Percentiles rank a stretch among this genome's conserved stretches.
These are phyloP conservation scores for Leptinotarsa defecta DNA, from an alignment of 1,140 invertebrate species.

Conservation along the genomic window DNA sequence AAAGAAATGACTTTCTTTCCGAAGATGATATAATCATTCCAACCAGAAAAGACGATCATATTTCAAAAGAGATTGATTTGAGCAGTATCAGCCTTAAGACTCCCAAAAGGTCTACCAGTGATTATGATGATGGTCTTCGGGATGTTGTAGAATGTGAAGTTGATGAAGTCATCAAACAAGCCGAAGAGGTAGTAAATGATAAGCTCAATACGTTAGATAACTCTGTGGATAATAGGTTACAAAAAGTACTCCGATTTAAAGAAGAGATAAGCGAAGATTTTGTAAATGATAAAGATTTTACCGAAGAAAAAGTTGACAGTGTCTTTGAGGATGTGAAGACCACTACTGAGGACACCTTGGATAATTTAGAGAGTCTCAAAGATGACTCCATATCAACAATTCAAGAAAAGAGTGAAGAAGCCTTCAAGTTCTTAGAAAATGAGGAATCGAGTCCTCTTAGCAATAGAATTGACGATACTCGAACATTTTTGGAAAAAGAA, in stretches of 20 bases:
- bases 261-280: not conserved
- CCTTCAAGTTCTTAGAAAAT: conserved; percentile 53
- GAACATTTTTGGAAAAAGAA: conserved; percentile 37
- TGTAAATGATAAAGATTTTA: conserved; percentile 36
- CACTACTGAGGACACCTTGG: conserved; percentile 45
- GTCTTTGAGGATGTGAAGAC: conserved; percentile 43
- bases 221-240: conserved; percentile 5
- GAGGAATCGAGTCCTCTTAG: conserved; percentile 46
- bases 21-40: conserved; percentile 54
- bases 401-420: conserved; percentile 53
- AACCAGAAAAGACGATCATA: conserved; percentile 53
- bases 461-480: conserved; percentile 5
- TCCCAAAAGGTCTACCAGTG: conserved; percentile 34
- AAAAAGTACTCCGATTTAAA: conserved; percentile 1
- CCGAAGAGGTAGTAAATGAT: conserved; percentile 47
- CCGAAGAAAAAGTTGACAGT: conserved; percentile 38
- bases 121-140: conserved; percentile 33
- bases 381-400: conserved; percentile 48
- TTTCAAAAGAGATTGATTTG: conserved; percentile 49
- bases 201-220: conserved; percentile 33
- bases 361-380: conserved; percentile 47
- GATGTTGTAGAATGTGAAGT: conserved; percentile 48
- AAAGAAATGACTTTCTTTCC: conserved; percentile 55
- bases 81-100: conserved; percentile 44
- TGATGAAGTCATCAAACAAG: conserved; percentile 45